Evolutionary conservation across 2,113 vertebrate species (phyloP).

Genomic region (Syngnathus floridae): DNA sequence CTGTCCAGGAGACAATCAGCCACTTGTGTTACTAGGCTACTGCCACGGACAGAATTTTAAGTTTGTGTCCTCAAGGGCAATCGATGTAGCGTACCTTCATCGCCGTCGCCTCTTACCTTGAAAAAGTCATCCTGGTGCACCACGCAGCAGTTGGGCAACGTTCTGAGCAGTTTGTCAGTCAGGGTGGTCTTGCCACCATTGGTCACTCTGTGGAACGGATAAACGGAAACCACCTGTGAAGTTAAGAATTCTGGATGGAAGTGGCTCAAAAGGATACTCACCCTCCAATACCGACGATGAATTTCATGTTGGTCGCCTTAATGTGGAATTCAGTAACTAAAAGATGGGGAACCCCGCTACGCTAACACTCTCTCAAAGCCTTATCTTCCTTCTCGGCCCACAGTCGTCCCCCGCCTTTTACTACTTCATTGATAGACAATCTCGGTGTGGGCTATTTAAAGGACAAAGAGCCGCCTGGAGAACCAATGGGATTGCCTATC

Average conservation of each 20-base stretch:
- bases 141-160: conserved; percentile 75
- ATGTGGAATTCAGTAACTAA: conserved; percentile 50
- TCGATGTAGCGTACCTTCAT: background rate
- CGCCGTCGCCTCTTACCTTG: conserved; percentile 62
- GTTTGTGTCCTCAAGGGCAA: conserved; percentile 10
- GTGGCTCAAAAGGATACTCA: conserved; percentile 38
- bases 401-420: conserved; percentile 46
- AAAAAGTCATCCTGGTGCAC: conserved; percentile 79
- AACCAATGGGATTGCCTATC: conserved; percentile 28
- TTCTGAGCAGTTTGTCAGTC: conserved; percentile 68
- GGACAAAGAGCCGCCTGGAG: conserved; percentile 12
- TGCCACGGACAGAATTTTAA: conserved; percentile 59
- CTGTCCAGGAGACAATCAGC: conserved; percentile 75
- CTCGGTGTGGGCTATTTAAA: conserved; percentile 55
- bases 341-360: conserved; percentile 55
- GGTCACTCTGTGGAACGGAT: conserved; percentile 66
- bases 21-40: conserved; percentile 61
- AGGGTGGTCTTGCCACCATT: conserved; percentile 79
- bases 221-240: background rate
- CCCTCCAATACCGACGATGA: conserved; percentile 75
- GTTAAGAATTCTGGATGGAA: background rate
- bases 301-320: conserved; percentile 69
- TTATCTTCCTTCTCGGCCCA: conserved; percentile 35
- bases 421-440: conserved; percentile 78
- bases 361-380: conserved; percentile 37